Conservation (phyloP, 2,797 vertebrate genomes). For the Pristis pectinata region DNA sequence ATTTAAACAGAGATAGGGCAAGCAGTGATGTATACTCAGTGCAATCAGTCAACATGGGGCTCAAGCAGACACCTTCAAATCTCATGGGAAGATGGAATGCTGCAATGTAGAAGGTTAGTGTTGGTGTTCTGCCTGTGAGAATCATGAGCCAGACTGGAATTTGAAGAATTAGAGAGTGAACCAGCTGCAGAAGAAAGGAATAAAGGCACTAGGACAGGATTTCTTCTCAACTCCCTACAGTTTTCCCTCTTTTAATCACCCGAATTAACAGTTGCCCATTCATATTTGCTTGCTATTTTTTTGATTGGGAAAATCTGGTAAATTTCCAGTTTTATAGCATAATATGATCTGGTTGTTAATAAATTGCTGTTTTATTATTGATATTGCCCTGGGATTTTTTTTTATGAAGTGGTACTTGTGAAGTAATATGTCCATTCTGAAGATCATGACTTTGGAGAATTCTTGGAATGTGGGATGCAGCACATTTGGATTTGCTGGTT, state of each 20-base stretch:
- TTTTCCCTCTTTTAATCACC: not conserved
- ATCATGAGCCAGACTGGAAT: not conserved
- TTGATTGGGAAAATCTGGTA: not conserved
- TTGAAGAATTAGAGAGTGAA: not conserved
- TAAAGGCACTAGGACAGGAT: not conserved
- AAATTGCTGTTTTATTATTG: not conserved
- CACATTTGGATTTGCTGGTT: not conserved
- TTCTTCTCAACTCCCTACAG: not conserved
- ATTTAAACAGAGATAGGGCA: not conserved
- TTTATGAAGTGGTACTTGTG: not conserved
- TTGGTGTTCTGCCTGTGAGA: not conserved
- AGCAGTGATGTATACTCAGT: not conserved
- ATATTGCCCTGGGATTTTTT: not conserved
- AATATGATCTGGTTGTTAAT: no score
- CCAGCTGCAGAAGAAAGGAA: conserved; percentile 19
- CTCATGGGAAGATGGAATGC: not conserved
- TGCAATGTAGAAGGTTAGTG: not conserved
- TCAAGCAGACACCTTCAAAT: not conserved
- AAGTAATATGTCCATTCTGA: not conserved
- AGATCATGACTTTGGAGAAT: not conserved
- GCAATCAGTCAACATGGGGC: not conserved
- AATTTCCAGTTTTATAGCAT: not conserved
- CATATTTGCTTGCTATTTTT: not conserved
- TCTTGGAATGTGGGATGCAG: not conserved
- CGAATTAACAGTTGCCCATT: not conserved